Evolutionary conservation across 64 coral and sea anemone species (phyloP), one percentile per base, ranked within the genome.

Genomic region (Acropora tenuis): DNA sequence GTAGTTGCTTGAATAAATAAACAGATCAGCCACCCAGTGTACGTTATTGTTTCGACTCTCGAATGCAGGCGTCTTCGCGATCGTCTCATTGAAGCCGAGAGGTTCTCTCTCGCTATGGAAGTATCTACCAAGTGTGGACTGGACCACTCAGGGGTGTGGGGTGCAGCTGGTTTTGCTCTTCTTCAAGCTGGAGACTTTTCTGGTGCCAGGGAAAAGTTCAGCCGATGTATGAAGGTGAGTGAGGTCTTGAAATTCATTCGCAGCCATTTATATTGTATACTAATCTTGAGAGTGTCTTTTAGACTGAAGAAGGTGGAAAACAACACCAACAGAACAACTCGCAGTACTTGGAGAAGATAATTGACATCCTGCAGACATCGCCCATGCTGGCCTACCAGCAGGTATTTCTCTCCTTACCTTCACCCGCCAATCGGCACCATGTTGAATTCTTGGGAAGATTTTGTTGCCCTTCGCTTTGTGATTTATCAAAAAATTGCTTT

Each of bases 41-140:
- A 13, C 10, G 11, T 20, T 71, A 4, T 20, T 15, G 20, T 71
- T 3, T 71, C 40, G 5, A 4, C 40, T 71, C 8, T 20, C 40
- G 20, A 30, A 3, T 43, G 0, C 69, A 99, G 97, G 52, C 97
- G 97, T 48, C 89, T 96, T 74, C 94, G 94, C 42, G 97, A 99
- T 69, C 94, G 92, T 4, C 94, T 99, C 75, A 99, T 99, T 17
- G 97, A 96, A 86, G 92, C 90, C 12, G 97, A 99, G 61, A 88
- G 97, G 11, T 94, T 99, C 1, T 78, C 92, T 69, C 89, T 99
- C 7, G 97, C 97, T 12, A 99, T 99, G 84, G 97, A 99, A 79
- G 97, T 99, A 3, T 96, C 97, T 8, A 99, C 97, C 20, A 99
- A 99, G 68, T 99, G 97, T 58, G 94, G 97, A 16, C 69, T 99